Conservation (phyloP, 2,797 vertebrate species). For the Craterocephalus amniculus region DNA sequence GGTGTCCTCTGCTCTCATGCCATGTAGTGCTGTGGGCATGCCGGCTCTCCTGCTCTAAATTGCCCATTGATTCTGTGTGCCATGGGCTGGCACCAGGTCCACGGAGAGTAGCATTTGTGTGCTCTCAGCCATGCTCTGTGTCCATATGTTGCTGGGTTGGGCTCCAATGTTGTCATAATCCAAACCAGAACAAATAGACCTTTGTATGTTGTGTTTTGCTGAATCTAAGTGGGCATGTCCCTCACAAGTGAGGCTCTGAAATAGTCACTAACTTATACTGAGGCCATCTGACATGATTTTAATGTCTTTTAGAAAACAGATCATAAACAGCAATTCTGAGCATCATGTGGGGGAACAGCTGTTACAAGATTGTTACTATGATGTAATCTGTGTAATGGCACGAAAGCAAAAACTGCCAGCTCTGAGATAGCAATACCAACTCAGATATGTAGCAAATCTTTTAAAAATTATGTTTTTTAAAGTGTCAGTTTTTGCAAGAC, state of each 20-base stretch:
- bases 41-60: conserved; percentile 81
- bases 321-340: conserved; percentile 73
- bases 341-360: conserved; percentile 86
- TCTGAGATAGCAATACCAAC: background rate
- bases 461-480: background rate
- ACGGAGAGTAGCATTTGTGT: conserved; percentile 83
- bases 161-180: conserved; percentile 86
- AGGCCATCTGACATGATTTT: conserved; percentile 33
- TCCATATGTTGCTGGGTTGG: conserved; percentile 88
- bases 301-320: conserved; percentile 27
- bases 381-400: conserved; percentile 87
- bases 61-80: conserved; percentile 84
- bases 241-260: conserved; percentile 64
- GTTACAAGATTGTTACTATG: conserved; percentile 82
- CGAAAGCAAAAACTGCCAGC: conserved; percentile 79
- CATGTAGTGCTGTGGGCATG: conserved; percentile 71
- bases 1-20: conserved; percentile 56
- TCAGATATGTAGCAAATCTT: background rate
- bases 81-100: conserved; percentile 82
- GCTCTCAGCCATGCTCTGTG: conserved; percentile 85
- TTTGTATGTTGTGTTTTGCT: conserved; percentile 81
- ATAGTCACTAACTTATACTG: conserved; percentile 12
- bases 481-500: background rate
- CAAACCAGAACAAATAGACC: conserved; percentile 81
- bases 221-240: conserved; percentile 61